Base-by-base conservation (phyloP, 2,888 invertebrate species). In the Acrobasis repandana region DNA sequence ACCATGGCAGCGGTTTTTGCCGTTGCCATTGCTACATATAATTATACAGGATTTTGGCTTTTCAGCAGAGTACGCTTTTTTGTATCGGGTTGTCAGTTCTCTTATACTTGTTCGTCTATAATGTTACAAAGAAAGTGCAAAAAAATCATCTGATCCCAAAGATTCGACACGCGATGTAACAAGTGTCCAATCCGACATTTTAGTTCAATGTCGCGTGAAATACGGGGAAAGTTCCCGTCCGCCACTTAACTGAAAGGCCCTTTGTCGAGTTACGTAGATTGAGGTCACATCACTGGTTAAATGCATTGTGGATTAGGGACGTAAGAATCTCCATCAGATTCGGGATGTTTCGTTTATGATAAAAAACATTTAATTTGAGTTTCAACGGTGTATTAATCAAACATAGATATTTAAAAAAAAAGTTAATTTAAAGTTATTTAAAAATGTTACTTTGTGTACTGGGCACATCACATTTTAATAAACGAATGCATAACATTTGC, bases 141-240 rank as follows among this genome's bases (percentile, higher is more conserved):
- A 36, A 54, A 38, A 11, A 20, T 43, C 10, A 34, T 36, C 15
- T 38, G 38, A 54, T 54, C 54, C 11, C 43, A 43, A 43, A 43
- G 43, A 43, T 43, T 54, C 38, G 54, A 18, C 38, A 38, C 20
- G 38, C 16, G 38, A 38, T 14, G 80, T 82, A 80, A 81, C 81
- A 85, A 84, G 81, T 82, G 75, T 73, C 74, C 84, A 84, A 84
- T 84, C 82, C 79, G 70, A 54, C 54, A 54, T 79, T 83, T 83
- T 79, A 79, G 76, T 77, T 82, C 80, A 76, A 80, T 82, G 80
- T 82, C 75, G 79, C 80, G 79, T 84, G 84, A 83, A 83, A 85
- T 54, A 54, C 54, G 34, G 38, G 54, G 54, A 54, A 54, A 54
- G 54, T 54, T 54, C 54, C 9, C 50, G 18, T 38, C 38, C 38